These are phyloP conservation scores for Tachina fera DNA, from an alignment of 2,888 invertebrate genomes.

Conservation along the genomic window DNA sequence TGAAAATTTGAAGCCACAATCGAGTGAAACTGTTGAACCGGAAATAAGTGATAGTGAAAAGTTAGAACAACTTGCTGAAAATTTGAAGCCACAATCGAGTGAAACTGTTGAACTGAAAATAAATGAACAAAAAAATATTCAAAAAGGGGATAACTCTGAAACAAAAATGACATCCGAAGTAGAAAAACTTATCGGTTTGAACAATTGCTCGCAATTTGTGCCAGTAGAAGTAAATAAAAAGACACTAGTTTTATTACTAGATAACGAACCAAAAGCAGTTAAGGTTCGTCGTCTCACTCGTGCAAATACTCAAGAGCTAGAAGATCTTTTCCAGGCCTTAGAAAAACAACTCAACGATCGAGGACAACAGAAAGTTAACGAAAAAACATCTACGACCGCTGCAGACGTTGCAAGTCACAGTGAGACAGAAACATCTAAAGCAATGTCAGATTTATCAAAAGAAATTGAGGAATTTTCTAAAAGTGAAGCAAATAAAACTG, in stretches of 20 bases:
- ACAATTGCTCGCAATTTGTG: slow-evolving; percentile 67
- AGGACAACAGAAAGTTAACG: slow-evolving; percentile 75
- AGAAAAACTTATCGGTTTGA: slow-evolving; percentile 14
- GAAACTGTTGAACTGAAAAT: background rate
- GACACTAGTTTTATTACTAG: slow-evolving; percentile 78
- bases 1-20: no score
- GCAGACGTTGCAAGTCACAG: slow-evolving; percentile 67
- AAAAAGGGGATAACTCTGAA: background rate
- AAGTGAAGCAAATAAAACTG: slow-evolving; percentile 66
- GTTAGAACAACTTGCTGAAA: background rate
- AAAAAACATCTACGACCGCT: slow-evolving; percentile 69
- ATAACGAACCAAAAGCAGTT: slow-evolving; percentile 78
- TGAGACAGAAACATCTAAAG: slow-evolving; percentile 66
- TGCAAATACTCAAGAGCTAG: slow-evolving; percentile 80
- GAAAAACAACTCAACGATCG: slow-evolving; percentile 79
- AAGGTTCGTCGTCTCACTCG: slow-evolving; percentile 78
- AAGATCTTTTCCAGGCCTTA: slow-evolving; percentile 78
- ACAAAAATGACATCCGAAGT: slow-evolving; percentile 28
- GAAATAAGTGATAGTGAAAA: background rate
- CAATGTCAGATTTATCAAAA: slow-evolving; percentile 77
- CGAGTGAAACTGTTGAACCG: background rate
- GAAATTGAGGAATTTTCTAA: slow-evolving; percentile 77
- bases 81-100: background rate
- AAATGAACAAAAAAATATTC: background rate
- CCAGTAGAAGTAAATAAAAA: slow-evolving; percentile 76